Conservation (phyloP, 2,113 vertebrate species). For the Phrynosoma blainvillii region DNA sequence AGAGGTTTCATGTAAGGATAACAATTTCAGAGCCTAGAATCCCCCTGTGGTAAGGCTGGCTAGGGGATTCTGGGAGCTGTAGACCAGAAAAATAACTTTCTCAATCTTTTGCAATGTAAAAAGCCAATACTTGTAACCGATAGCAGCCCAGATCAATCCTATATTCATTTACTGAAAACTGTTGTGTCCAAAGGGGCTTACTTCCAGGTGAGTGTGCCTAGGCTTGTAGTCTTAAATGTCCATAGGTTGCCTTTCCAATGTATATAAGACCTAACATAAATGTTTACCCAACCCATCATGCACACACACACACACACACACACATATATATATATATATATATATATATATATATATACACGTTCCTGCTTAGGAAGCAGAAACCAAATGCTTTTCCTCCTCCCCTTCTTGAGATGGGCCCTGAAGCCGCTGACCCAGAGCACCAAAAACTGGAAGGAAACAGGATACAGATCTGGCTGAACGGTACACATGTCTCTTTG, state of each 20-base stretch:
- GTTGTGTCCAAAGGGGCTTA: neutral
- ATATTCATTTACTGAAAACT: too few relatives aligned
- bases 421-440: constrained; percentile 30
- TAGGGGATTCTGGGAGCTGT: too few relatives aligned
- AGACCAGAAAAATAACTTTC: too few relatives aligned
- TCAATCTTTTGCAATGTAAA: too few relatives aligned
- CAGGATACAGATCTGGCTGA: constrained; percentile 23
- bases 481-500: constrained; percentile 24
- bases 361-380: constrained; percentile 2
- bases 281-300: neutral
- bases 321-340: too few relatives aligned
- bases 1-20: too few relatives aligned
- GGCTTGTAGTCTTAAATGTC: neutral
- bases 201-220: neutral
- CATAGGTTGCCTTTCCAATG: neutral
- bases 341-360: too few relatives aligned
- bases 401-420: neutral
- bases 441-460: constrained; percentile 26
- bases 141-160: neutral
- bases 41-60: too few relatives aligned
- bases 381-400: neutral
- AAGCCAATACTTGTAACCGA: neutral
- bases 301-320: too few relatives aligned
- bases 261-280: constrained; percentile 5
- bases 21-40: too few relatives aligned